Evolutionary conservation across 1,140 invertebrate genomes (phyloP), one percentile per base, ranked within the genome.

Genomic region (Carposina sasakii): DNA sequence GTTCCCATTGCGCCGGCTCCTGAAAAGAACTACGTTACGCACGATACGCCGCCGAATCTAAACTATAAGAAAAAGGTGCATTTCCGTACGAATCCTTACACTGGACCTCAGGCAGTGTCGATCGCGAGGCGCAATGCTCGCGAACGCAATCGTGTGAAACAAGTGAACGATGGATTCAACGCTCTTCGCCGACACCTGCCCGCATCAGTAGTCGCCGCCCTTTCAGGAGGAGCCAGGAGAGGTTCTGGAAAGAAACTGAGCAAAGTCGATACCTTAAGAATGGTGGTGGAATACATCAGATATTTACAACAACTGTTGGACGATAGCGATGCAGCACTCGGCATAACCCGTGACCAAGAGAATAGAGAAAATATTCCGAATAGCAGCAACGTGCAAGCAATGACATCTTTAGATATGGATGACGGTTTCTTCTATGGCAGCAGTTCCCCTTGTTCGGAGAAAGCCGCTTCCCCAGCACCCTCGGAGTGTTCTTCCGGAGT

Each of bases 221-320:
- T 94, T 46, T 88, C 89, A 10, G 88, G 89, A 43, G 88, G 88
- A 2, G 86, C 90, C 0, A 88, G 91, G 0, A 85, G 92, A 12
- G 90, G 91, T 1, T 91, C 91, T 2, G 89, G 88, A 50, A 98
- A 98, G 71, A 96, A 98, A 73, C 88, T 98, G 2, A 96, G 93
- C 68, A 99, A 99, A 88, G 97, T 98, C 6, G 96, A 98, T 72
- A 99, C 96, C 0, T 81, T 99, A 15, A 88, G 93, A 54, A 92
- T 97, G 85, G 97, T 97, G 0, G 96, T 98, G 0, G 95, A 98
- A 71, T 98, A 99, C 74, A 99, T 99, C 59, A 88, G 94, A 48
- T 91, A 94, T 54, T 85, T 99, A 8, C 92, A 98, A 66, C 90
- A 92, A 59, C 84, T 98, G 24, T 81, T 98, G 16, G 93, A 94